These are phyloP conservation scores for Formica selysi DNA, from an alignment of 1,140 invertebrate genomes.

Conservation along the genomic window DNA sequence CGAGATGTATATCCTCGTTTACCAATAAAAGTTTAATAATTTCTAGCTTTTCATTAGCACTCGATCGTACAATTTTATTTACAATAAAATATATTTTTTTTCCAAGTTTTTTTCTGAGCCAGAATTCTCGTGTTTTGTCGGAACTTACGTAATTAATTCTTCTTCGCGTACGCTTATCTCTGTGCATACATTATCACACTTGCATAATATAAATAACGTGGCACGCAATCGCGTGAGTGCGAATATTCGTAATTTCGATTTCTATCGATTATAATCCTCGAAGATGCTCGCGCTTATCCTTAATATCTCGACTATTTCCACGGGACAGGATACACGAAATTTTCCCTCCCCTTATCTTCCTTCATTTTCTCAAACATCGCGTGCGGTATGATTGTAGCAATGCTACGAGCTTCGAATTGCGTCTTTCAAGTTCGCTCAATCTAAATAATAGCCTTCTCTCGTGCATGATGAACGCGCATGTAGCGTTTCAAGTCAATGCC, in stretches of 20 bases:
- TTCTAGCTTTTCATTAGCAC: neutral
- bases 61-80: too few relatives aligned
- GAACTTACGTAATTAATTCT: neutral
- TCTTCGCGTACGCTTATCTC: neutral
- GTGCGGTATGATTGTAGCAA: neutral
- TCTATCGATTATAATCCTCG: neutral
- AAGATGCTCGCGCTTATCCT: neutral
- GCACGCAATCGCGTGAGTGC: neutral
- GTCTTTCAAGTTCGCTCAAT: constrained; percentile 27
- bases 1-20: neutral
- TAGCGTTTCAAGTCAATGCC: constrained; percentile 50
- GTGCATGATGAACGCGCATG: constrained; percentile 9
- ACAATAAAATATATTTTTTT: too few relatives aligned
- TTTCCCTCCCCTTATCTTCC: neutral
- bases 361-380: neutral
- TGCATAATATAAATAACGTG: neutral
- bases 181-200: too few relatives aligned
- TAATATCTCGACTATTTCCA: neutral
- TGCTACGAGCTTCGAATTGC: constrained; percentile 3
- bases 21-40: too few relatives aligned
- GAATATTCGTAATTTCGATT: neutral
- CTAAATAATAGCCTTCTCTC: constrained; percentile 38
- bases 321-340: neutral
- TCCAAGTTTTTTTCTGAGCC: too few relatives aligned
- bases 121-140: too few relatives aligned